Evolutionary conservation across 1,140 invertebrate species (phyloP).

Genomic region (Nylanderia fulva): DNA sequence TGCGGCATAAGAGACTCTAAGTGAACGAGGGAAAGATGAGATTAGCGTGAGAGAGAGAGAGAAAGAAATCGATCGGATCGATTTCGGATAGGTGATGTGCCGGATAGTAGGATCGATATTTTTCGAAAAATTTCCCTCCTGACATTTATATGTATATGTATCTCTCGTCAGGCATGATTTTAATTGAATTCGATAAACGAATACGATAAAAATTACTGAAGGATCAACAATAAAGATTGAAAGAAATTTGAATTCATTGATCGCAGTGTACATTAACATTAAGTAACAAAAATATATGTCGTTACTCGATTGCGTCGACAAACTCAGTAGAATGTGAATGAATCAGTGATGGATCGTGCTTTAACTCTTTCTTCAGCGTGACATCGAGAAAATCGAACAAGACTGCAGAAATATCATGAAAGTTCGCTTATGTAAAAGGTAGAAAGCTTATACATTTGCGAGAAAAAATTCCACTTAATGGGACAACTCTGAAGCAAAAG

Average conservation of each 20-base stretch:
- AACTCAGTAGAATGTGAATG: background rate
- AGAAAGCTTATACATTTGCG: background rate
- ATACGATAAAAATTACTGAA: background rate
- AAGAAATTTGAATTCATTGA: background rate
- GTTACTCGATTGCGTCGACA: background rate
- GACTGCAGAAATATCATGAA: background rate
- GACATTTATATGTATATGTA: background rate
- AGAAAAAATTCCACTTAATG: background rate
- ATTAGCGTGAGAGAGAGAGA: background rate
- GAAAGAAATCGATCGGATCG: background rate
- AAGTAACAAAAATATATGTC: background rate
- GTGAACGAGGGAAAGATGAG: background rate
- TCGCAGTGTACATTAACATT: background rate
- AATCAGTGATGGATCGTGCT: background rate
- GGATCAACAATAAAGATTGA: background rate
- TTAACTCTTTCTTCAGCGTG: background rate
- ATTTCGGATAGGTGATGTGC: slow-evolving; percentile 37
- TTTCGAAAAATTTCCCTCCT: background rate
- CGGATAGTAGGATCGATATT: background rate
- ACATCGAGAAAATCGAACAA: background rate
- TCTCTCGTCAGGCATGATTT: background rate
- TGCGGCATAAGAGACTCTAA: background rate
- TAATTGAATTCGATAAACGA: background rate
- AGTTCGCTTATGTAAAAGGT: background rate
- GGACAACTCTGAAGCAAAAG: background rate